Percentiles rank a stretch among this genome's conserved stretches.
Evolutionary conservation across 2,797 vertebrate species (phyloP).

Genomic region (Chloroceryle inda): DNA sequence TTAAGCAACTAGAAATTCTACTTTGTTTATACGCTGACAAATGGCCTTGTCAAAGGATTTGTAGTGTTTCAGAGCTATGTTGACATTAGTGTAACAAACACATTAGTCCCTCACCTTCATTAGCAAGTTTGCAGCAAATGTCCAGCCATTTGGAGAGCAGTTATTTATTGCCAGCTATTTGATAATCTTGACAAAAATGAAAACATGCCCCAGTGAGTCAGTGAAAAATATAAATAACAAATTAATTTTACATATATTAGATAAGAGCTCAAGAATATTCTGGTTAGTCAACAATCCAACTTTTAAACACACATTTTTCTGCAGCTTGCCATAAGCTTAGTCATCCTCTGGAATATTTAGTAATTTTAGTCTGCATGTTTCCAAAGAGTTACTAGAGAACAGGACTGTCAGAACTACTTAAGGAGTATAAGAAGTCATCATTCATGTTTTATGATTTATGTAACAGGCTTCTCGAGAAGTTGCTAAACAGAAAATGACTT

Average conservation of each 20-base stretch:
- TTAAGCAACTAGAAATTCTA: conserved; percentile 27
- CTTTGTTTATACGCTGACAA: conserved; percentile 68
- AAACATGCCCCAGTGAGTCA: conserved; percentile 30
- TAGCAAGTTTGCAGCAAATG: conserved; percentile 63
- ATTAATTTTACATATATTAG: conserved; percentile 26
- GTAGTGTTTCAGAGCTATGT: conserved; percentile 29
- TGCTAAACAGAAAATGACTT: background rate
- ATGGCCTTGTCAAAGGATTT: conserved; percentile 50
- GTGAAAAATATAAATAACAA: conserved; percentile 18
- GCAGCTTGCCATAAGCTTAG: conserved; percentile 54
- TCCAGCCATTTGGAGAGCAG: conserved; percentile 66
- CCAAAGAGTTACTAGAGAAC: conserved; percentile 59
- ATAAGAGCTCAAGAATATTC: conserved; percentile 38
- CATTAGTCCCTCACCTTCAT: conserved; percentile 54
- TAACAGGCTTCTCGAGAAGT: conserved; percentile 1
- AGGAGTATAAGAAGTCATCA: background rate
- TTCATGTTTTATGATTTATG: background rate
- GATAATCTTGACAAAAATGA: conserved; percentile 66
- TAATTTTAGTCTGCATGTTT: conserved; percentile 33
- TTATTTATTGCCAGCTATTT: conserved; percentile 68
- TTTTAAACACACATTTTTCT: conserved; percentile 35
- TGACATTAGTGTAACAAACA: conserved; percentile 61
- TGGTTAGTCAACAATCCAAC: background rate
- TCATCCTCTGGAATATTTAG: conserved; percentile 54
- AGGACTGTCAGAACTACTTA: conserved; percentile 18